Evolutionary conservation across 2,888 invertebrate species (phyloP).

Genomic region (Pachymerium ferrugineum): DNA sequence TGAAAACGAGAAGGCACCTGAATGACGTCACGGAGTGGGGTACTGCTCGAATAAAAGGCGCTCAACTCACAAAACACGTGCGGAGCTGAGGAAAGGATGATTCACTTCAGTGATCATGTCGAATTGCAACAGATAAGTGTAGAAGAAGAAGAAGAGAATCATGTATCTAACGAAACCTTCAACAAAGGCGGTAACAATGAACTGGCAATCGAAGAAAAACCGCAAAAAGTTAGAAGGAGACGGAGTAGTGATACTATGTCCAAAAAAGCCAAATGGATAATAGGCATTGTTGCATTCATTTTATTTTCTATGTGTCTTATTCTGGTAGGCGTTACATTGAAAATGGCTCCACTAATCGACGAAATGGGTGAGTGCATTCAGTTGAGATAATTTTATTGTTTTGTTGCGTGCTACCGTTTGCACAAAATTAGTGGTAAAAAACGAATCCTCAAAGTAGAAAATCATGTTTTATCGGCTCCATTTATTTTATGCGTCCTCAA

Average conservation of each 20-base stretch:
- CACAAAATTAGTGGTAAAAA: neutral
- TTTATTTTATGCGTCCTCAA: neutral
- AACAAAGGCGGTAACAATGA: too few relatives aligned
- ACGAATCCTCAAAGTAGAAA: neutral
- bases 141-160: neutral
- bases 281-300: conserved; percentile 82
- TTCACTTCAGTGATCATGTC: neutral
- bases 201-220: neutral
- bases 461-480: neutral
- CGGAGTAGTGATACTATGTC: conserved; percentile 52
- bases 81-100: neutral
- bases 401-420: neutral
- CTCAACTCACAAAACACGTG: neutral
- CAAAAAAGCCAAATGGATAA: conserved; percentile 78
- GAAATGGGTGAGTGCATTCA: conserved; percentile 75
- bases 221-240: neutral
- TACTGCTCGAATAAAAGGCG: neutral
- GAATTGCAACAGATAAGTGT: conserved; percentile 5
- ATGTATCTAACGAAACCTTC: neutral
- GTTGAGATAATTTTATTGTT: neutral
- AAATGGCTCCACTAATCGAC: conserved; percentile 92
- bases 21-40: conserved; percentile 7
- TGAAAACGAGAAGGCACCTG: neutral
- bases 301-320: conserved; percentile 81
- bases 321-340: conserved; percentile 80